These are phyloP conservation scores for Tenebrosternarchus preto DNA, from an alignment of 2,113 vertebrate species.

Conservation along the genomic window DNA sequence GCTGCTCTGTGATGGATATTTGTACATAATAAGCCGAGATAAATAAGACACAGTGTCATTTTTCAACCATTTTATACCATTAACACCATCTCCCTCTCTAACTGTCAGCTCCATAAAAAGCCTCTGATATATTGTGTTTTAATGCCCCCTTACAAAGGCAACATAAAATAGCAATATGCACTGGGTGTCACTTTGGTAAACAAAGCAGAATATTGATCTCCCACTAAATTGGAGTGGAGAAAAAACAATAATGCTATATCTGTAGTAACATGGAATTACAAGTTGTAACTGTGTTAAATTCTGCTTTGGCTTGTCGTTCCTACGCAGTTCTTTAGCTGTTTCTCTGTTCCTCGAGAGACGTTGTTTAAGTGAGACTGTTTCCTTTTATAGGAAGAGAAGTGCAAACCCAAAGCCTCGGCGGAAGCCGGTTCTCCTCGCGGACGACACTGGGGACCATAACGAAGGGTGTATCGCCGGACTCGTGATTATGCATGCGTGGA, in stretches of 20 bases:
- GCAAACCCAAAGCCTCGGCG: conserved; percentile 4
- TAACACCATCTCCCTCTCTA: conserved; percentile 72
- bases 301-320: conserved; percentile 73
- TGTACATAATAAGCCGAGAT: conserved; percentile 68
- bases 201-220: conserved; percentile 82
- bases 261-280: conserved; percentile 80
- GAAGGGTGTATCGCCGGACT: conserved; percentile 42
- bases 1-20: conserved; percentile 74
- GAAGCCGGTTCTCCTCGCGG: conserved; percentile 18
- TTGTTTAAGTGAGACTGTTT: conserved; percentile 45
- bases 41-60: conserved; percentile 70
- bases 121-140: conserved; percentile 80
- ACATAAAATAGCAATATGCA: conserved; percentile 83
- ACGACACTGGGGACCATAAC: conserved; percentile 45
- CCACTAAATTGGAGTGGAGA: conserved; percentile 76
- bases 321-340: conserved; percentile 64
- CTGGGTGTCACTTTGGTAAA: conserved; percentile 79
- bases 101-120: conserved; percentile 77
- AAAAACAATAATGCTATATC: conserved; percentile 79
- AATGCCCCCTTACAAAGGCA: conserved; percentile 80
- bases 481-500: conserved; percentile 54
- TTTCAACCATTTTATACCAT: conserved; percentile 75
- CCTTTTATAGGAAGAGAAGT: conserved; percentile 34
- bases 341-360: conserved; percentile 66
- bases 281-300: conserved; percentile 72